These are phyloP conservation scores for Phymatocera aterrima DNA, from an alignment of 2,888 invertebrate species.

Conservation along the genomic window DNA sequence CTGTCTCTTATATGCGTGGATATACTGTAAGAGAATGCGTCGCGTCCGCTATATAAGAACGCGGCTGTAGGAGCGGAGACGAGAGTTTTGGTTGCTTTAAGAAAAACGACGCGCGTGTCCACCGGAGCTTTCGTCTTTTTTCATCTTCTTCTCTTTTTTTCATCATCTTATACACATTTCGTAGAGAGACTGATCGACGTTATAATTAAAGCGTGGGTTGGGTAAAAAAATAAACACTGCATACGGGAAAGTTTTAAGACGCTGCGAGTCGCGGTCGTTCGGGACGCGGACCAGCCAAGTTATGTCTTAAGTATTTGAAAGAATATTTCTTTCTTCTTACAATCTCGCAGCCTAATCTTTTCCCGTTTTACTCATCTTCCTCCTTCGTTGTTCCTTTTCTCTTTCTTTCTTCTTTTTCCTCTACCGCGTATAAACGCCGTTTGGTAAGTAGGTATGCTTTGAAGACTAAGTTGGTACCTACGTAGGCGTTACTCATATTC, in stretches of 20 bases:
- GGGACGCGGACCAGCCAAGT: too few species aligned
- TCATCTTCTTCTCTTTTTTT: not conserved
- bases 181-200: conserved; percentile 26
- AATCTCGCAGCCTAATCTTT: not conserved
- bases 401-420: not conserved
- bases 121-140: not conserved
- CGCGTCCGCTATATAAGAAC: too few species aligned
- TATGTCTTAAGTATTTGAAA: conserved; percentile 27
- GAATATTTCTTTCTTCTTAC: not conserved
- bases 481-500: too few species aligned
- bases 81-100: not conserved
- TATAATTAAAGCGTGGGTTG: conserved; percentile 35
- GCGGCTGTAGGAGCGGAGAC: not conserved
- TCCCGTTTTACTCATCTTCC: not conserved
- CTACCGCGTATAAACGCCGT: too few species aligned
- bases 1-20: too few species aligned
- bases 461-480: too few species aligned
- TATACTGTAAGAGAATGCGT: too few species aligned
- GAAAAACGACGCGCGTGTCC: too few species aligned
- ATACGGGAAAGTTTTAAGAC: conserved; percentile 15
- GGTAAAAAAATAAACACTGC: not conserved
- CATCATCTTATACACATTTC: not conserved
- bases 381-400: not conserved
- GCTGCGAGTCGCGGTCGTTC: too few species aligned
- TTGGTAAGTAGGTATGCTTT: too few species aligned